Evolutionary conservation across 2,797 vertebrate species (phyloP).

Genomic region (Capromys pilorides): DNA sequence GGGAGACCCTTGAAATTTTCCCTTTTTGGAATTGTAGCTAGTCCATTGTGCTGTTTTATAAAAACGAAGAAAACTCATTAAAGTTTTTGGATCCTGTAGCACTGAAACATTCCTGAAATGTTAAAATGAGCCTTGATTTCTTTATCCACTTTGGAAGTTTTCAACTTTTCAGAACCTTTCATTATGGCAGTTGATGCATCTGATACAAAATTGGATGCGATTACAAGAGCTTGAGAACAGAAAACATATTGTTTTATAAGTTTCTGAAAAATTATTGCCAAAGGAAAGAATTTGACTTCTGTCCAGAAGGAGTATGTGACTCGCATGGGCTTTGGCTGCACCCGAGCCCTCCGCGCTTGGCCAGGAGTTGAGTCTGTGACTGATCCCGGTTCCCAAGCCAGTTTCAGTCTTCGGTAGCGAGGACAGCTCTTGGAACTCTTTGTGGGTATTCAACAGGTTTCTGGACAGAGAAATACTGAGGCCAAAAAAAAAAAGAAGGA

Average conservation of each 20-base stretch:
- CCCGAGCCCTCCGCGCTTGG: slow-evolving; percentile 61
- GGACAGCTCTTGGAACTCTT: background rate
- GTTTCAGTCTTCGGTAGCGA: slow-evolving; percentile 43
- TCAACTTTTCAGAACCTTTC: slow-evolving; percentile 66
- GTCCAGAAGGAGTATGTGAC: slow-evolving; percentile 73
- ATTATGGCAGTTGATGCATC: slow-evolving; percentile 54
- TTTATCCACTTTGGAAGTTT: slow-evolving; percentile 67
- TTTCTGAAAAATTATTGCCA: slow-evolving; percentile 70
- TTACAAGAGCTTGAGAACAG: slow-evolving; percentile 58
- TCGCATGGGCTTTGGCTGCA: slow-evolving; percentile 79
- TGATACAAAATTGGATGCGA: slow-evolving; percentile 65
- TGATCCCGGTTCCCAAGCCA: background rate
- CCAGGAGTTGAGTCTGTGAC: slow-evolving; percentile 61
- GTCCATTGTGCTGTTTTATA: slow-evolving; percentile 25
- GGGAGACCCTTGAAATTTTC: slow-evolving; percentile 36
- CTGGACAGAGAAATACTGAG: slow-evolving; percentile 27
- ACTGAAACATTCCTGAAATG: slow-evolving; percentile 55
- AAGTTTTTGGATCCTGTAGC: slow-evolving; percentile 32
- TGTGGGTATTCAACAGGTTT: background rate
- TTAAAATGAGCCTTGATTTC: slow-evolving; percentile 63
- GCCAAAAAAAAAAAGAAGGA: background rate
- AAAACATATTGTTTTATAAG: slow-evolving; percentile 58
- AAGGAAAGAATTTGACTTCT: slow-evolving; percentile 73
- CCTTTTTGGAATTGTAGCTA: slow-evolving; percentile 51
- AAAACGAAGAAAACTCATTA: slow-evolving; percentile 29